Base-by-base conservation (phyloP, 2,797 vertebrate genomes). In the Danio choprae region DNA sequence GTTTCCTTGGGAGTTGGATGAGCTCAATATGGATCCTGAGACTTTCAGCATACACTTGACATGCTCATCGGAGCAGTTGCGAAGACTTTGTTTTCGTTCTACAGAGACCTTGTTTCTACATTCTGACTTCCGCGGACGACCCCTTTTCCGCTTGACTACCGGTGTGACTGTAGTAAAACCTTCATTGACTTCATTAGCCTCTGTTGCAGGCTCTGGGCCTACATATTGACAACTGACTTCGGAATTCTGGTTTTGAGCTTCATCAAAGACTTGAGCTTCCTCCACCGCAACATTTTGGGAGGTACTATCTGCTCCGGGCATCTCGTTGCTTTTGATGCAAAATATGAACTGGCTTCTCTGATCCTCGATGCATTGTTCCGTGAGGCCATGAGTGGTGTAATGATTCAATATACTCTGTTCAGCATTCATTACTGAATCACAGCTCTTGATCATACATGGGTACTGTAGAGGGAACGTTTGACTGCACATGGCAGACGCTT, bases 381-480 rank as follows among this genome's bases (percentile, higher is more conserved):
- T 94, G 86, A 99, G 93, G 81, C 98, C 98, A 82, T 99, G 98
- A 86, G 95, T 96, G 86, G 95, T 95, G 80, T 99, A 99, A 94
- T 99, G 98, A 84, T 96, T 95, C 83, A 98, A 95, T 83, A 99
- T 96, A 88, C 94, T 97, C 87, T 94, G 95, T 87, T 99, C 98
- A 15, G 95, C 95, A 82, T 94, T 95, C 83, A 98, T 95, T 46
- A 99, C 95, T 0, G 96, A 95, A 0, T 96, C 95, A 67, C 98
- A 99, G 48, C 97, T 97, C 85, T 97, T 95, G 90, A 99, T 96
- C 98, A 99, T 99, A 88, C 98, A 99, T 0, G 98, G 98, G 86
- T 98, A 99, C 80, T 98, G 98, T 81, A 96, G 92, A 59, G 95
- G 88, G 83, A 93, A 95, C 81, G 93, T 95, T 89, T 95, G 97